Evolutionary conservation across 2,797 vertebrate genomes (phyloP).

Genomic region (Ispidina picta): DNA sequence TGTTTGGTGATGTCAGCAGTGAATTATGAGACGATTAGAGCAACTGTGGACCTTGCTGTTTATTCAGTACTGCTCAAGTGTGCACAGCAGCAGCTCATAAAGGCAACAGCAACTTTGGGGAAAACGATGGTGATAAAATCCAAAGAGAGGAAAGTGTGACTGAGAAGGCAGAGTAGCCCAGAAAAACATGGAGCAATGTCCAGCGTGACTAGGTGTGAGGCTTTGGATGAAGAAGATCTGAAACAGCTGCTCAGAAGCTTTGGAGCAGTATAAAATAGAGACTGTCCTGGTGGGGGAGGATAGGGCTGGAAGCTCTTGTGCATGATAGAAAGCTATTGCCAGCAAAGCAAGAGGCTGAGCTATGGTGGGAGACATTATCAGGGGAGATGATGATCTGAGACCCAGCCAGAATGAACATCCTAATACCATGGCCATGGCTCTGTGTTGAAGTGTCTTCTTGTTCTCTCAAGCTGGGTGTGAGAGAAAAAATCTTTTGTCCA

Average conservation of each 20-base stretch:
- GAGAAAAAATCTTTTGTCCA: background rate
- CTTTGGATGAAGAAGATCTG: background rate
- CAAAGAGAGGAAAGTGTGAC: background rate
- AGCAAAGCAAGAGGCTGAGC: background rate
- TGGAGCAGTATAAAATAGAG: background rate
- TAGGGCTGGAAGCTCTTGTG: background rate
- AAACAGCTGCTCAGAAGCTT: background rate
- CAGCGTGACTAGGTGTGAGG: background rate
- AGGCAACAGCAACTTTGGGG: background rate
- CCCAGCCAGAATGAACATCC: background rate
- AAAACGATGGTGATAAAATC: background rate
- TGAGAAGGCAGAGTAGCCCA: background rate
- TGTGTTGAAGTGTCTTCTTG: background rate
- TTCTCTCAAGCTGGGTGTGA: background rate
- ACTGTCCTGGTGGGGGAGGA: background rate
- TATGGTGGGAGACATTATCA: background rate
- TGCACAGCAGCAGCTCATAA: background rate
- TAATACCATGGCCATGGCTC: background rate
- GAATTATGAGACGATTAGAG: background rate
- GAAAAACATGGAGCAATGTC: background rate
- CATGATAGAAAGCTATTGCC: background rate
- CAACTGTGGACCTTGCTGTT: background rate
- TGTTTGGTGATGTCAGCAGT: background rate
- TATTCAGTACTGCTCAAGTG: accelerated
- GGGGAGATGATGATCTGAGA: background rate